Evolutionary conservation across 2,888 invertebrate genomes (phyloP), one percentile per base, ranked within the genome.

Genomic region (Ennomos quercinarius): DNA sequence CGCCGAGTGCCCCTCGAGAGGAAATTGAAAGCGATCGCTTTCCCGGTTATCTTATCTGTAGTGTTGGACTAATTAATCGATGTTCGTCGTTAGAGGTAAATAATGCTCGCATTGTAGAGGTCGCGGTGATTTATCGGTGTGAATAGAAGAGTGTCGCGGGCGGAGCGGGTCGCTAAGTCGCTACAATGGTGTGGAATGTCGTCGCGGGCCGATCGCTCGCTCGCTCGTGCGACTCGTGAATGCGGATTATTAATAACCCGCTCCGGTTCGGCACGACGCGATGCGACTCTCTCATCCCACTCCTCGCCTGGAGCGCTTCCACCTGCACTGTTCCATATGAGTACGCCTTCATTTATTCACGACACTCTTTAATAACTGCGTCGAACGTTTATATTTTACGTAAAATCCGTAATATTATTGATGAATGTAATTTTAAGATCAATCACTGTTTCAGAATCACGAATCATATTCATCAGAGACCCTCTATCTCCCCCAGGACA

Each of bases 21-120:
- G 89, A 91, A 92, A 92, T 92, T 91, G 92, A 92, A 92, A 91
- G 88, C 91, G 92, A 92, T 92, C 89, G 87, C 88, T 90, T 91
- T 89, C 83, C 89, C 83, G 79, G 76, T 85, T 91, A 91, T 92
- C 91, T 91, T 91, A 91, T 92, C 91, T 86, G 79, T 86, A 85
- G 91, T 89, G 91, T 87, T 86, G 83, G 84, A 91, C 90, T 92
- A 92, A 92, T 92, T 92, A 92, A 92, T 91, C 89, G 91, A 89
- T 86, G 91, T 87, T 83, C 78, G 81, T 87, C 81, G 87, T 89
- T 89, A 89, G 81, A 87, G 78, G 88, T 88, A 88, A 91, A 89
- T 88, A 90, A 88, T 87, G 88, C 81, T 75, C 72, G 81, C 81
- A 87, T 89, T 87, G 87, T 86, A 74, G 74, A 80, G 81, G 82